Evolutionary conservation across 2,888 invertebrate genomes (phyloP).

Genomic region (Cheilosia soror): DNA sequence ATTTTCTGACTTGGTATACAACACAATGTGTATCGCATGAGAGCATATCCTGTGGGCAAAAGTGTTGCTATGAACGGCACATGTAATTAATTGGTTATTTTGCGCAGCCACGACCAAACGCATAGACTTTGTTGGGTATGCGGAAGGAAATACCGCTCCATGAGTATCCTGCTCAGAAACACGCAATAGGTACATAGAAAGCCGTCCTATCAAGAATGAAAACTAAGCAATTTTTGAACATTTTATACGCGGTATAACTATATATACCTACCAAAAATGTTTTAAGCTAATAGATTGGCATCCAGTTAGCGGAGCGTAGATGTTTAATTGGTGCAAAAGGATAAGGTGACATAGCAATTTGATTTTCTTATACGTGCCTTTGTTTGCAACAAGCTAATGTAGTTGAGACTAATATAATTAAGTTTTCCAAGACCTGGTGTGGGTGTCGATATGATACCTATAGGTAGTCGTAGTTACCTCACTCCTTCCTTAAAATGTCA

Average conservation of each 20-base stretch:
- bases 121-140: not conserved
- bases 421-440: not conserved
- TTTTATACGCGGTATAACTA: not conserved
- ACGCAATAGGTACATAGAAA: not conserved
- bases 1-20: constrained; percentile 37
- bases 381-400: not conserved
- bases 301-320: not conserved
- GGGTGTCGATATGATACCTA: not conserved
- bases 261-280: not conserved
- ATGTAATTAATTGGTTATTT: constrained; percentile 57
- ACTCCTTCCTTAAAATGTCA: constrained; percentile 11
- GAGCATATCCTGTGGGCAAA: constrained; percentile 42
- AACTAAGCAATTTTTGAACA: not conserved
- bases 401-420: not conserved
- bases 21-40: constrained; percentile 37
- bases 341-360: constrained; percentile 4
- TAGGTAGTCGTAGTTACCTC: no score
- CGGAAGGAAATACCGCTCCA: constrained; percentile 41
- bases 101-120: constrained; percentile 22
- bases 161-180: constrained; percentile 25
- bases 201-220: not conserved
- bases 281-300: not conserved
- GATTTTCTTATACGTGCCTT: not conserved
- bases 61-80: constrained; percentile 22
- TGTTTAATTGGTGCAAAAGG: constrained; percentile 7